Evolutionary conservation across 2,797 vertebrate genomes (phyloP).

Genomic region (Halcyon smyrnensis): DNA sequence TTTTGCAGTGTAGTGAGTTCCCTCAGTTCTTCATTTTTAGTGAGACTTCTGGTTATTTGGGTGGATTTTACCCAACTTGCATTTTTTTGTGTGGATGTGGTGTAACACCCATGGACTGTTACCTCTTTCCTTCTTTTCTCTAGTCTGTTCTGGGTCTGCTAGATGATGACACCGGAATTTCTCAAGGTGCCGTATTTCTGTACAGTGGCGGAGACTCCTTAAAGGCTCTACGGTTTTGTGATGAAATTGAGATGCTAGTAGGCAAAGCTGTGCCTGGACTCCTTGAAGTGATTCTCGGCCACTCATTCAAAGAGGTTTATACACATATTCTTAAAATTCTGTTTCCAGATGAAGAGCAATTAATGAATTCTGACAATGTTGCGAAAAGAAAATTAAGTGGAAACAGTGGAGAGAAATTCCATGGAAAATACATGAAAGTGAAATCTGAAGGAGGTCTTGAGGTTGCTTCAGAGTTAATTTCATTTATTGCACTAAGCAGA

Average conservation of each 20-base stretch:
- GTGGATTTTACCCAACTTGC: background rate
- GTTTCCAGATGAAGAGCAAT: slow-evolving; percentile 27
- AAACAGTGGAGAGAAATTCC: slow-evolving; percentile 5
- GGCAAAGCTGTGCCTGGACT: slow-evolving; percentile 82
- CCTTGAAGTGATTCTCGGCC: slow-evolving; percentile 87
- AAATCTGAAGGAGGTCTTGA: background rate
- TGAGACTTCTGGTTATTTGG: background rate
- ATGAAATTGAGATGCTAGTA: slow-evolving; percentile 81
- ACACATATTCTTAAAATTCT: slow-evolving; percentile 69
- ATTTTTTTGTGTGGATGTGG: background rate
- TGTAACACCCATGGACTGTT: background rate
- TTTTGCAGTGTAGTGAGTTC: background rate
- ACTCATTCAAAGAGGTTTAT: slow-evolving; percentile 84
- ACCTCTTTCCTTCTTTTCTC: background rate
- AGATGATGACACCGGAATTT: slow-evolving; percentile 68
- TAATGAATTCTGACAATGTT: background rate
- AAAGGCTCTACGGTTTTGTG: slow-evolving; percentile 83
- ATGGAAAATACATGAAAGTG: background rate
- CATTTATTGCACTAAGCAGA: slow-evolving; percentile 74
- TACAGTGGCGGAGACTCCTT: slow-evolving; percentile 93
- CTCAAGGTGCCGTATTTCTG: slow-evolving; percentile 85
- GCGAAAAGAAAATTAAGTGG: slow-evolving; percentile 69
- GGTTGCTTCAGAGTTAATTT: background rate
- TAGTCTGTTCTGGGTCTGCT: slow-evolving; percentile 84
- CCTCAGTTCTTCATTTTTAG: background rate